Conservation (phyloP, 2,888 invertebrate species). For the Conops quadrifasciatus region DNA sequence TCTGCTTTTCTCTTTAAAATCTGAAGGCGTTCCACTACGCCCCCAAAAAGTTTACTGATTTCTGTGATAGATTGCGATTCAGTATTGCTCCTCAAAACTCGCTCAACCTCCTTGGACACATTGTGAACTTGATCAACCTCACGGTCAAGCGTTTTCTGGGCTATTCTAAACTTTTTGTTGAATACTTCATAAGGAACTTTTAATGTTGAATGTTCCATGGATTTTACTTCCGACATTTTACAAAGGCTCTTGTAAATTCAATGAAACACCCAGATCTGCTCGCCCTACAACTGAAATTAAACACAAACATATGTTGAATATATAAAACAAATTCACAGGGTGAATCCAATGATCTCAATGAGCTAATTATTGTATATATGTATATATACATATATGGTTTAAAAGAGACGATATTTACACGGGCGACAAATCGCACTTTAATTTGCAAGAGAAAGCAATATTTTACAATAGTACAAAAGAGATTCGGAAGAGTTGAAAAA, state of each 20-base stretch:
- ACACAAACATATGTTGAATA: too few species aligned
- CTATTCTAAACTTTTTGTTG: slow-evolving; percentile 95
- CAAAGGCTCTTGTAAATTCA: not conserved
- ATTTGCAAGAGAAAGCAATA: too few species aligned
- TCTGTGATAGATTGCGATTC: slow-evolving; percentile 67
- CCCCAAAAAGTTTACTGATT: slow-evolving; percentile 82
- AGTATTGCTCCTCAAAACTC: slow-evolving; percentile 63
- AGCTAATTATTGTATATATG: too few species aligned
- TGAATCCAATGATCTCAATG: too few species aligned
- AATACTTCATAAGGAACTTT: slow-evolving; percentile 98
- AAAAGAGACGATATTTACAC: too few species aligned
- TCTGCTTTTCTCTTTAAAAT: slow-evolving; percentile 93
- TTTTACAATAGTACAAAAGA: too few species aligned
- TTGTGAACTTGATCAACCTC: slow-evolving; percentile 90
- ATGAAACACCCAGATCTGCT: not conserved
- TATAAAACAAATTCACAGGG: too few species aligned
- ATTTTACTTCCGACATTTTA: slow-evolving; percentile 90
- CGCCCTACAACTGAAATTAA: too few species aligned
- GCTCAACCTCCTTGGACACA: slow-evolving; percentile 75
- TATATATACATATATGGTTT: too few species aligned
- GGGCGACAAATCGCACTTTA: too few species aligned
- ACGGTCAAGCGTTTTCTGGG: slow-evolving; percentile 93
- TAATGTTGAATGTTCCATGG: slow-evolving; percentile 93
- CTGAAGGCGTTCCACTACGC: slow-evolving; percentile 88
- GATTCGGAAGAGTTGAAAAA: too few species aligned